Base-by-base conservation (phyloP, 2,888 invertebrate genomes). In the Nomada ruficornis region DNA sequence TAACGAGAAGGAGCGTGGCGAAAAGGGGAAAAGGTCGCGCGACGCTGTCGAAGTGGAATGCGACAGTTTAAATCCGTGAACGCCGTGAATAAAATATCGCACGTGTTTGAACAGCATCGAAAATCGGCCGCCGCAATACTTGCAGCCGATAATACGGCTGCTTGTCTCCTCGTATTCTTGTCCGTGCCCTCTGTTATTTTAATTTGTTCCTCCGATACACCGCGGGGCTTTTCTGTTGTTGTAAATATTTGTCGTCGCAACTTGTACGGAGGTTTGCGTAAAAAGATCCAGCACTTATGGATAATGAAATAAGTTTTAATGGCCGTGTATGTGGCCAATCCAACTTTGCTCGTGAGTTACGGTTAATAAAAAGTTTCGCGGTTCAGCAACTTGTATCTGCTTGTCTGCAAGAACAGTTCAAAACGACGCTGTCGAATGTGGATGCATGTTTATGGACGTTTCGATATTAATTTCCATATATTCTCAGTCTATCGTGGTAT, bases 81-180 rank as follows among this genome's bases (percentile, higher is more conserved):
- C 11, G 10, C 44, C 11, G 11, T 77, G 82, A 87, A 87, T 86
- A 87, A 86, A 79, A 82, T 82, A 87, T 87, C 68, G 57, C 44
- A 36, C 50, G 18, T 44, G 59, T 68, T 86, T 73, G 76, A 84
- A 77, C 74, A 62, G 29, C 10, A 36, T 64, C 47, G 62, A 68
- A 68, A 42, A 70, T 68, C 59, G 20, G 60, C 13, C 15, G 20
- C 42, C 63, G 9, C 26, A 63, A n/a, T 64, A 67, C 76, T 71
- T 76, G 13, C 36, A 29, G 1, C 2, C n/a, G 26, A 36, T n/a
- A 20, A 23, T 20, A 26, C 18, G 44, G 29, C 26, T 2, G 15
- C 26, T 54, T 55, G 63, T 62, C 65, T 55, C 26, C 23, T 10
- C 10, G 55, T 73, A 86, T 83, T 86, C 77, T 78, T 70, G 57